These are phyloP conservation scores for Smithornis capensis DNA, from an alignment of 2,113 vertebrate genomes.

Conservation along the genomic window DNA sequence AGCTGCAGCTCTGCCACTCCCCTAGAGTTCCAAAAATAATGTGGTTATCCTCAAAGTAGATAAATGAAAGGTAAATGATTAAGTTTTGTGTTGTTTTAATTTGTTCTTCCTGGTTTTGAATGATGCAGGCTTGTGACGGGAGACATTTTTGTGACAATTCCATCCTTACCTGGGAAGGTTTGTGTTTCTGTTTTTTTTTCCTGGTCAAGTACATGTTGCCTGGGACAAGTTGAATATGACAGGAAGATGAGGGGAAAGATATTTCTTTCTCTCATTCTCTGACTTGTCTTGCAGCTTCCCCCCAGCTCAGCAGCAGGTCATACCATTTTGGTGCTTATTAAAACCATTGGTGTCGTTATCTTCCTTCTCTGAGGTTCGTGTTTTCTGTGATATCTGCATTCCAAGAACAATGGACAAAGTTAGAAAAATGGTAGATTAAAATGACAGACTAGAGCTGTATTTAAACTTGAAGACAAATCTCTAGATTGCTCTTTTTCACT, in stretches of 20 bases:
- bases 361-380: neutral
- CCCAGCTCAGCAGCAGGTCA: neutral
- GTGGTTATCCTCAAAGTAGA: neutral
- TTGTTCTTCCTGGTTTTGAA: neutral
- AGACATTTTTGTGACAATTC: neutral
- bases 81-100: neutral
- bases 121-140: rapidly evolving
- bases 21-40: neutral
- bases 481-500: neutral
- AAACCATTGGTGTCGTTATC: neutral
- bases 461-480: neutral
- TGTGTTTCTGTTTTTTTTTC: neutral
- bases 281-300: neutral
- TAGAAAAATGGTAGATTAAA: neutral
- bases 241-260: neutral
- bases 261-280: neutral
- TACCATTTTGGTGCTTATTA: neutral
- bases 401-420: neutral
- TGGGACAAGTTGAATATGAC: neutral
- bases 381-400: neutral
- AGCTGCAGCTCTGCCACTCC: neutral
- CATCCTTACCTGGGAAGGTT: neutral
- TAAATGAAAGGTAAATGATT: neutral
- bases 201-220: neutral
- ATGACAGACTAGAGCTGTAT: neutral